phyloP scores from a whole-genome alignment of 2,888 invertebrate species.

The Microctonus brassicae region DNA sequence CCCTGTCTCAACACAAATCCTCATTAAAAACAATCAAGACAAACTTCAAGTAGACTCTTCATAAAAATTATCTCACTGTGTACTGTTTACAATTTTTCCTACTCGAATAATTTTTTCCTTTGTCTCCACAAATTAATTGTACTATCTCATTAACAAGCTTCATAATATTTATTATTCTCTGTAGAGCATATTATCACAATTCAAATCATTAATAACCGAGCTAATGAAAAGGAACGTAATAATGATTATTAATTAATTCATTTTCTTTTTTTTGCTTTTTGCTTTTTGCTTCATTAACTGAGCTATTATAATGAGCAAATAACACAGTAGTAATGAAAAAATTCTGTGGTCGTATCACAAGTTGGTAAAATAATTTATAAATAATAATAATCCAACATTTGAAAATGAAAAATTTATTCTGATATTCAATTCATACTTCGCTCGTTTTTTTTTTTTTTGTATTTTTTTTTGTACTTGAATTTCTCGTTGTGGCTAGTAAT shows the following conservation, averaged over 20 bases:
- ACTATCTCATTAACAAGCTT: conserved; percentile 22
- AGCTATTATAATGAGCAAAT: conserved; percentile 3
- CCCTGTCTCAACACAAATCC: too few relatives aligned
- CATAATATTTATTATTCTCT: neutral
- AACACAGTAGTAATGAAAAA: neutral
- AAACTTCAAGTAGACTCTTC: too few relatives aligned
- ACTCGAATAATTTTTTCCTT: conserved; percentile 16
- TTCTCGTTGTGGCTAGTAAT: neutral
- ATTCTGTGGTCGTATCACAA: neutral
- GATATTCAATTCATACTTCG: neutral
- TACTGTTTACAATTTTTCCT: conserved; percentile 30
- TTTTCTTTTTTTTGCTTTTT: neutral
- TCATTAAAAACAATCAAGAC: too few relatives aligned
- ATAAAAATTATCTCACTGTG: too few relatives aligned
- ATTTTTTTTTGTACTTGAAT: too few relatives aligned
- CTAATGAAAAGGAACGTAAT: neutral
- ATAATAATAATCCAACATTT: neutral
- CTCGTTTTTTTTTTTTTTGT: neutral
- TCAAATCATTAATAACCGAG: neutral
- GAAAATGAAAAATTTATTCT: neutral
- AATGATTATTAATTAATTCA: neutral
- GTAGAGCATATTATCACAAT: neutral
- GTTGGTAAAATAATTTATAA: neutral
- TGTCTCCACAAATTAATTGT: neutral
- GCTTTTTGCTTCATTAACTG: neutral